Conservation (phyloP, 2,113 vertebrate genomes). For the Megalops atlanticus region DNA sequence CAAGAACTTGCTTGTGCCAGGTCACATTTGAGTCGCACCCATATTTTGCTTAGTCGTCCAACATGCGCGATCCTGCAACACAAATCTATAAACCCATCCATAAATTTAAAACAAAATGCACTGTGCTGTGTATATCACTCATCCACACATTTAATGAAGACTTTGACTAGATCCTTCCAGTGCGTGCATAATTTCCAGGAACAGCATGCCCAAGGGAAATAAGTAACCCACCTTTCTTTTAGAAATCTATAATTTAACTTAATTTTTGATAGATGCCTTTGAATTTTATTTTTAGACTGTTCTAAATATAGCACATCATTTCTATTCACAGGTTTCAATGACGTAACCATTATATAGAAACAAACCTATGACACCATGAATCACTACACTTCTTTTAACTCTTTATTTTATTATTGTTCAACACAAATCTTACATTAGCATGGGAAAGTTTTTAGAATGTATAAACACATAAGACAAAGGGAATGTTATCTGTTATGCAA, state of each 20-base stretch:
- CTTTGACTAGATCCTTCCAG: not conserved
- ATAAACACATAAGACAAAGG: not conserved
- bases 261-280: not conserved
- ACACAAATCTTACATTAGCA: not conserved
- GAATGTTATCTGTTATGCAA: not conserved
- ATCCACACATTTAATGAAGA: not conserved
- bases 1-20: slow-evolving; percentile 35
- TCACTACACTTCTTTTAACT: not conserved
- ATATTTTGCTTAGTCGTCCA: slow-evolving; percentile 24
- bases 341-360: not conserved
- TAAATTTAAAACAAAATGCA: not conserved
- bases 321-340: not conserved
- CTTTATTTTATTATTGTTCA: slow-evolving; percentile 8
- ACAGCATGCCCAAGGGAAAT: not conserved
- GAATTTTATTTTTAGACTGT: not conserved
- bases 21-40: slow-evolving; percentile 45
- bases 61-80: slow-evolving; percentile 39
- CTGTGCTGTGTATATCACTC: too few species aligned
- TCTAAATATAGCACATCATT: not conserved
- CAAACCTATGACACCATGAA: not conserved
- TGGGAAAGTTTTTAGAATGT: not conserved
- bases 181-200: not conserved
- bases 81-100: slow-evolving; percentile 21
- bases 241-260: not conserved
- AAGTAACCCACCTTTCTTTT: not conserved